Percentiles rank a stretch among this genome's conserved stretches.
Conservation (phyloP, 2,888 invertebrate genomes). For the Aricia artaxerxes region DNA sequence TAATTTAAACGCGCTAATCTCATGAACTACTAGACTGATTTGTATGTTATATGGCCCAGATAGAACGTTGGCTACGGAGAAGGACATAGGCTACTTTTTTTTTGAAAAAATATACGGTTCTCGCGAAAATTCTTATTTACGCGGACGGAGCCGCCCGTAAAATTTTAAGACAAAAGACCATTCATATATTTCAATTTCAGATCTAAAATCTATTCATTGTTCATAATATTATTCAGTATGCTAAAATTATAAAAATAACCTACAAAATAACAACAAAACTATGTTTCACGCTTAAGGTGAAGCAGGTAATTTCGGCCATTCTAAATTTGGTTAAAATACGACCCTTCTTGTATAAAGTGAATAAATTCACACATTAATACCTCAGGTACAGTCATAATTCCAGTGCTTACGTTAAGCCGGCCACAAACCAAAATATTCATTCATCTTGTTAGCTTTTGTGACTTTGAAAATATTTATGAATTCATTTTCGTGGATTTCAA, state of each 20-base stretch:
- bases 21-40: no score
- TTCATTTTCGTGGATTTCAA: neutral
- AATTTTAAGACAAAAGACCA: no score
- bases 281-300: neutral
- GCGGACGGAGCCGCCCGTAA: no score
- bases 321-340: slow-evolving; percentile 7
- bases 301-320: neutral
- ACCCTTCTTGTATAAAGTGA: slow-evolving; percentile 1
- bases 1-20: no score
- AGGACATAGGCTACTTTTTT: no score
- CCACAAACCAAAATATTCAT: slow-evolving; percentile 13
- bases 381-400: slow-evolving; percentile 22
- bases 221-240: neutral
- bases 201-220: no score
- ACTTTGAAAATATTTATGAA: slow-evolving; percentile 9
- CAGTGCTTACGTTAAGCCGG: slow-evolving; percentile 1
- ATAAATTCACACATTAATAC: slow-evolving; percentile 23
- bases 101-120: no score
- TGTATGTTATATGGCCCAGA: no score
- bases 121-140: no score
- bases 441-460: slow-evolving; percentile 8
- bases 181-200: no score
- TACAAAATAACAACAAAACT: neutral
- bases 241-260: neutral
- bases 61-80: no score